Evolutionary conservation across 2,797 vertebrate species (phyloP), one percentile per base, ranked within the genome.

Genomic region (Oryzias dopingdopingensis): DNA sequence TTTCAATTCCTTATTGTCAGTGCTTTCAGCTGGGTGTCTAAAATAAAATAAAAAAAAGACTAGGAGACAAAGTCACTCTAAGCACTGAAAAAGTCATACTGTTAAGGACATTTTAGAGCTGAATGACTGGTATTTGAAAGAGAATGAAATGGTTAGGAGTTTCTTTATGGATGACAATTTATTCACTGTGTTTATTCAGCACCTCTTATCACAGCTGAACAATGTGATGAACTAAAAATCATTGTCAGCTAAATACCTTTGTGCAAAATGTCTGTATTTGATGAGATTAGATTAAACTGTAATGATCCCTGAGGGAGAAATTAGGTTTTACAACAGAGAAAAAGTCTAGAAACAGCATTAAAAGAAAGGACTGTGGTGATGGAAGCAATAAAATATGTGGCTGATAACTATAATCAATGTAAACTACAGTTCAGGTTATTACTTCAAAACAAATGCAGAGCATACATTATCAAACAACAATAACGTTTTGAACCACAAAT

Each of bases 201-300:
- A 59, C 15, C 44, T 55, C 37, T 22, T 49, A 49, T 68, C 71
- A 65, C 44, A 63, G 64, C 15, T 29, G 59, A 67, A 71, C 68
- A 50, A 74, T 62, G 45, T 53, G 68, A 83, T 72, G 56, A 75
- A 70, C 52, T 63, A 57, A 62, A 74, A 70, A 75, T 32, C 41
- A 57, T 66, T 78, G 41, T 47, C 68, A 43, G 69, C 72, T 77
- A 76, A 82, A 79, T 63, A 67, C 74, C 46, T 78, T 63, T 26
- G 59, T 73, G 74, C 51, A 71, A 74, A 82, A 77, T 67, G 44
- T 60, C 58, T 60, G 62, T 65, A 64, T 78, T 72, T 72, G 77
- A 79, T 67, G 67, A 77, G 72, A 84, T 80, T 72, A 77, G 59
- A 83, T 85, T 76, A 66, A 77, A 82, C 59, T 61, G 42, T 82